Evolutionary conservation across 2,113 vertebrate species (phyloP).

Genomic region (Hippocampus guttulatus): DNA sequence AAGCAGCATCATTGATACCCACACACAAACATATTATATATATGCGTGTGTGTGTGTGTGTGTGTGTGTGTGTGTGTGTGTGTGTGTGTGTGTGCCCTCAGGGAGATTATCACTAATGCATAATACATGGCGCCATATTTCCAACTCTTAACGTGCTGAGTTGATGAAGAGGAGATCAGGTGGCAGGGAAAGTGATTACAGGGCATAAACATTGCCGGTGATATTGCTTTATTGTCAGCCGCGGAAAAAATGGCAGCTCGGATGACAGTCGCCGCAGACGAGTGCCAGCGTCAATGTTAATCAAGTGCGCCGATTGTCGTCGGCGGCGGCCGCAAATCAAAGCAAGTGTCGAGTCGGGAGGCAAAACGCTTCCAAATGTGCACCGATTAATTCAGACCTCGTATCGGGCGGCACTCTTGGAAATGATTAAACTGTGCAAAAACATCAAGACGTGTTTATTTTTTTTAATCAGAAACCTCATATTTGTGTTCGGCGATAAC

Average conservation of each 20-base stretch:
- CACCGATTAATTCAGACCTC: slow-evolving; percentile 12
- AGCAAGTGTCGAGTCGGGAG: slow-evolving; percentile 4
- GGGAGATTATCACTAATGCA: slow-evolving; percentile 61
- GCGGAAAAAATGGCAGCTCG: slow-evolving; percentile 34
- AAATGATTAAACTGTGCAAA: neutral
- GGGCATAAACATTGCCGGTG: slow-evolving; percentile 56
- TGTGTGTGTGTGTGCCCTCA: slow-evolving; percentile 18
- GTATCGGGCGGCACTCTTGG: neutral
- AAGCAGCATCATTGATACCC: neutral
- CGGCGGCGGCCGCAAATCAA: slow-evolving; percentile 19
- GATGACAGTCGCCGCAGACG: slow-evolving; percentile 26
- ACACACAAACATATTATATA: too few species aligned
- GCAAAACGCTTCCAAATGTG: slow-evolving; percentile 27
- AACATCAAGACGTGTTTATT: neutral
- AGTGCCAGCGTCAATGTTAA: slow-evolving; percentile 24
- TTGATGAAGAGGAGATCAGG: slow-evolving; percentile 64
- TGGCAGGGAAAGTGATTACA: slow-evolving; percentile 66
- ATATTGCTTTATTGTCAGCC: slow-evolving; percentile 44
- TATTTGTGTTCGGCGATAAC: neutral
- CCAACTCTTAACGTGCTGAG: slow-evolving; percentile 44
- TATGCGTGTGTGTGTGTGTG: too few species aligned
- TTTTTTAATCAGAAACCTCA: neutral
- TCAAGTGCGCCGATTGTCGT: slow-evolving; percentile 19
- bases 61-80: neutral
- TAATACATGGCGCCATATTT: slow-evolving; percentile 65